Conservation (phyloP, 1,140 invertebrate species). For the Elysia chlorotica region DNA sequence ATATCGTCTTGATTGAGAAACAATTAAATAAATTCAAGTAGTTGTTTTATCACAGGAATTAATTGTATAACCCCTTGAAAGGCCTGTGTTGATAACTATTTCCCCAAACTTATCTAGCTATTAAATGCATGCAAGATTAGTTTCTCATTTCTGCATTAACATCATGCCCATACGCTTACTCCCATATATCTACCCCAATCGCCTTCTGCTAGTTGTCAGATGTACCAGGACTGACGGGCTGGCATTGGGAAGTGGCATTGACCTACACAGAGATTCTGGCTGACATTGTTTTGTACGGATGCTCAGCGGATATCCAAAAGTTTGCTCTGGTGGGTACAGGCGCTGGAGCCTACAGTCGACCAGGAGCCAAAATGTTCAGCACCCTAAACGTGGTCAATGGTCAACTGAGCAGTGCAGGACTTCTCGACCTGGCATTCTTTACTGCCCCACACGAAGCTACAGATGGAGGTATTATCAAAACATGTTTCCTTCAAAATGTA, state of each 20-base stretch:
- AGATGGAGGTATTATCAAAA: constrained; percentile 50
- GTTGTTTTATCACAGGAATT: too few species aligned
- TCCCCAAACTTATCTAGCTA: too few species aligned
- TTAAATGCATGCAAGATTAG: too few species aligned
- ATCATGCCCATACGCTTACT: too few species aligned
- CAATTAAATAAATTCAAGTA: too few species aligned
- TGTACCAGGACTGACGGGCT: constrained; percentile 52
- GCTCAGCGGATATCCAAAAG: constrained; percentile 52
- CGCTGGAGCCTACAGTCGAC: constrained; percentile 37
- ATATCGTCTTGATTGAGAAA: too few species aligned
- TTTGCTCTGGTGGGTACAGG: constrained; percentile 39
- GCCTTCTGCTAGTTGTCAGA: constrained; percentile 42
- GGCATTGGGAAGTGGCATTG: constrained; percentile 60
- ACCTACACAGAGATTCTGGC: constrained; percentile 54
- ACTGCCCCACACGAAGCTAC: constrained; percentile 37
- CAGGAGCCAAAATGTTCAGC: not conserved
- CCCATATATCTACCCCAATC: too few species aligned
- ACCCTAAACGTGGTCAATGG: constrained; percentile 6
- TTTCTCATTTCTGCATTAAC: too few species aligned
- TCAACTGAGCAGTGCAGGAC: constrained; percentile 51
- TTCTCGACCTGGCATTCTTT: constrained; percentile 55
- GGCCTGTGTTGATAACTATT: too few species aligned
- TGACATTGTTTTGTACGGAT: constrained; percentile 53
- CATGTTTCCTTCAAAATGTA: too few species aligned
- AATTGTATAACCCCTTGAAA: too few species aligned